Conservation (phyloP, 2,797 vertebrate genomes). For the Karalla daura region DNA sequence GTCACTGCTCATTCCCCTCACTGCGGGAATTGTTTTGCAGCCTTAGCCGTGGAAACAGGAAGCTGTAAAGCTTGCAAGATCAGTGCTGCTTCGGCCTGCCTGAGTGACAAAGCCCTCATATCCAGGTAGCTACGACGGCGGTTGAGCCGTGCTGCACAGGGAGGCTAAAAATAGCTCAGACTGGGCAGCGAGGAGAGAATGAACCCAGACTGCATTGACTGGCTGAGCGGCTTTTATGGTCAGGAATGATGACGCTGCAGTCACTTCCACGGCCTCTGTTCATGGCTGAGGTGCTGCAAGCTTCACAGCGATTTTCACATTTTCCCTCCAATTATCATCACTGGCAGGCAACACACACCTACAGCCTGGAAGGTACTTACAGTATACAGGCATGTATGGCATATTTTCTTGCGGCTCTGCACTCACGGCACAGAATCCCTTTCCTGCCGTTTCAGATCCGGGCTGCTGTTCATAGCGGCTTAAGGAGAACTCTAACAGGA, state of each 20-base stretch:
- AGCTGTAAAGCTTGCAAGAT: slow-evolving; percentile 67
- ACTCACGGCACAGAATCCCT: slow-evolving; percentile 15
- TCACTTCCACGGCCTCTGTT: slow-evolving; percentile 58
- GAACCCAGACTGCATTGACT: slow-evolving; percentile 77
- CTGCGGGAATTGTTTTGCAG: slow-evolving; percentile 42
- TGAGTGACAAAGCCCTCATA: slow-evolving; percentile 78
- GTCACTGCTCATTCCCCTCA: slow-evolving; percentile 41
- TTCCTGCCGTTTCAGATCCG: slow-evolving; percentile 5
- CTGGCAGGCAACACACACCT: slow-evolving; percentile 12
- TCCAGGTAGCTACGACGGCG: slow-evolving; percentile 67
- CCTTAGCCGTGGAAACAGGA: slow-evolving; percentile 42
- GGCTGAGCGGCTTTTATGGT: slow-evolving; percentile 77
- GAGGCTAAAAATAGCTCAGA: slow-evolving; percentile 80
- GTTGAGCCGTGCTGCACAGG: slow-evolving; percentile 63
- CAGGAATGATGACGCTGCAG: slow-evolving; percentile 79
- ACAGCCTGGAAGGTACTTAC: neutral
- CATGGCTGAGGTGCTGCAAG: slow-evolving; percentile 55
- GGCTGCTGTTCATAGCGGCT: slow-evolving; percentile 31
- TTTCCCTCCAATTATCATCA: slow-evolving; percentile 45
- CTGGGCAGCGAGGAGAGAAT: slow-evolving; percentile 69
- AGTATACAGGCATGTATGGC: neutral
- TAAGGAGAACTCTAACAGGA: slow-evolving; percentile 33
- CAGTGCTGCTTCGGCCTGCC: slow-evolving; percentile 67
- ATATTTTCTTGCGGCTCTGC: slow-evolving; percentile 15
- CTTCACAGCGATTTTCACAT: slow-evolving; percentile 27